Conservation (phyloP, 2,888 invertebrate genomes). For the Euspilapteryx auroguttella region DNA sequence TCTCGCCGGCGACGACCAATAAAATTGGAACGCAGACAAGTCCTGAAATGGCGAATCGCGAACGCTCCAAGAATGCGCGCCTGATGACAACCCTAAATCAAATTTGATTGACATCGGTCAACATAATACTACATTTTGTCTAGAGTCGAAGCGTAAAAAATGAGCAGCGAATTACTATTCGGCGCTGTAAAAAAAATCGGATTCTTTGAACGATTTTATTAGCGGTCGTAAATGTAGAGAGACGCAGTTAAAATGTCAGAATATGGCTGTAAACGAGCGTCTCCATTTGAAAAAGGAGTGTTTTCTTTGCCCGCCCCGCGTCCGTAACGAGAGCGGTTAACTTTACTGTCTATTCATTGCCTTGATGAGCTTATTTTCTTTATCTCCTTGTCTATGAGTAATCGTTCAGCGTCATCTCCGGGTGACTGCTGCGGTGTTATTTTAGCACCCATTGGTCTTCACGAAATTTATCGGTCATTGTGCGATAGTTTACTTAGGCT, state of each 20-base stretch:
- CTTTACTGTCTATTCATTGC: constrained; percentile 46
- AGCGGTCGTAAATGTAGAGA: constrained; percentile 40
- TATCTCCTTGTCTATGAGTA: constrained; percentile 35
- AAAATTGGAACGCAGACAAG: constrained; percentile 26
- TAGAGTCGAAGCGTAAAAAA: constrained; percentile 22
- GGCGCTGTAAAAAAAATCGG: constrained; percentile 21
- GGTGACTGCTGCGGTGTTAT: constrained; percentile 28
- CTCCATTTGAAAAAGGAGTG: constrained; percentile 46
- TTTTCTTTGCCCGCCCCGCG: constrained; percentile 36
- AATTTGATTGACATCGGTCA: constrained; percentile 35
- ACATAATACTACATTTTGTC: no score
- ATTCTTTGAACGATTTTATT: constrained; percentile 47
- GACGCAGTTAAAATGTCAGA: constrained; percentile 52
- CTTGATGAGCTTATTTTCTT: constrained; percentile 48
- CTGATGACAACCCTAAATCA: constrained; percentile 19
- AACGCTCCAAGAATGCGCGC: constrained; percentile 14
- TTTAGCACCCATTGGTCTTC: constrained; percentile 21
- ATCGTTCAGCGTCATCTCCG: constrained; percentile 29
- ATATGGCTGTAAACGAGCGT: constrained; percentile 48
- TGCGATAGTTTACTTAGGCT: constrained; percentile 38
- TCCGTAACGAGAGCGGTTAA: constrained; percentile 34
- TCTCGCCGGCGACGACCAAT: constrained; percentile 16
- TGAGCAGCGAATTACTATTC: constrained; percentile 23
- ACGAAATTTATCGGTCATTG: constrained; percentile 19
- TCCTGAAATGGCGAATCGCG: constrained; percentile 19